Evolutionary conservation across 1,140 invertebrate species (phyloP).

Genomic region (Melitaea cinxia): DNA sequence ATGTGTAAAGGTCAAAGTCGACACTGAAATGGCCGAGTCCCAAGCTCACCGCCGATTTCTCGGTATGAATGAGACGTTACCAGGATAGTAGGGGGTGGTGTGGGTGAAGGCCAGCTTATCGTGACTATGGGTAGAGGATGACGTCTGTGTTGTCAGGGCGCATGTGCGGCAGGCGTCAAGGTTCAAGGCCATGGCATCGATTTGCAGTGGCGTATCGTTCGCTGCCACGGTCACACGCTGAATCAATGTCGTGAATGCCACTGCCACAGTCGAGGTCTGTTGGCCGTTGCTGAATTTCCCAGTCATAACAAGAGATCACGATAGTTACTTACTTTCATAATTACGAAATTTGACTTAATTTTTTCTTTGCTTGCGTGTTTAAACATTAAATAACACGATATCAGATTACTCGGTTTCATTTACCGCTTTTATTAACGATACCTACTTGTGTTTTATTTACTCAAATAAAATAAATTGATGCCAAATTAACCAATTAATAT

Average conservation of each 20-base stretch:
- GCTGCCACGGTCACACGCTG: constrained; percentile 57
- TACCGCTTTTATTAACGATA: not conserved
- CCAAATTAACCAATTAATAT: not conserved
- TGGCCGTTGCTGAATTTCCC: constrained; percentile 11
- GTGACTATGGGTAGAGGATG: constrained; percentile 71
- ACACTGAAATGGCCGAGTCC: constrained; percentile 71
- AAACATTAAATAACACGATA: too few relatives aligned
- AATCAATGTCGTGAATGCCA: constrained; percentile 52
- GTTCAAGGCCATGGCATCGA: constrained; percentile 75
- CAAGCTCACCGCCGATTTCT: constrained; percentile 33
- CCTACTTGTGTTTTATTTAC: not conserved
- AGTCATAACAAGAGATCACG: constrained; percentile 23
- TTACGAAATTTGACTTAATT: not conserved
- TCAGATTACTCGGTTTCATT: too few relatives aligned
- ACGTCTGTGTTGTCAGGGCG: constrained; percentile 55
- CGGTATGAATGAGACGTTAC: constrained; percentile 58
- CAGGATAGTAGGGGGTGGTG: constrained; percentile 20
- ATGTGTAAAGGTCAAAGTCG: constrained; percentile 63
- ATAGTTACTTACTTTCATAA: not conserved
- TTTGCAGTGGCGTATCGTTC: constrained; percentile 50
- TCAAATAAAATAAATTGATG: not conserved
- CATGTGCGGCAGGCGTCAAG: constrained; percentile 53
- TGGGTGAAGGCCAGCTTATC: constrained; percentile 47
- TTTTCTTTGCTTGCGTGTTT: not conserved
- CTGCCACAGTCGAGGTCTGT: constrained; percentile 54